Evolutionary conservation across 2,888 invertebrate species (phyloP), one percentile per base, ranked within the genome.

Genomic region (Sesia apiformis): DNA sequence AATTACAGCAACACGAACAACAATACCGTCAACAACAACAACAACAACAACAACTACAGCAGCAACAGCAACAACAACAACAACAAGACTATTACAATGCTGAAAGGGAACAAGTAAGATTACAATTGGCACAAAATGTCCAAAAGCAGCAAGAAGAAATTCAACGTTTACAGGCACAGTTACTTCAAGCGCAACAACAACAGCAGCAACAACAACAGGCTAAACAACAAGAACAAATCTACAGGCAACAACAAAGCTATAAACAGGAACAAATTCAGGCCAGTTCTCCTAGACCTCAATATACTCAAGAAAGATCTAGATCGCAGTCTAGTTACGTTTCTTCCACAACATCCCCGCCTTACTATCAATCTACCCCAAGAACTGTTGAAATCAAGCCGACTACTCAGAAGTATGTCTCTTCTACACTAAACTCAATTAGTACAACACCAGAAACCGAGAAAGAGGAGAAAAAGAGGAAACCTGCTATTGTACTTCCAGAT

Each of bases 401-500:
- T 0, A 88, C 91, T 3, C 89, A 90, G 43, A 83, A 90, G 51
- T 89, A 90, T 55, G 74, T 77, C 3, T 85, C 90, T 0, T 84
- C 91, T 1, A 84, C 90, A 1, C 72, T 83, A 0, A 90, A 90
- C 55, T 86, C 90, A 2, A 81, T 90, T 52, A 90, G 79, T 58
- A 72, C 83, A 46, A 81, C 84, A 55, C 72, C 85, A 40, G 82
- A 84, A 62, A 74, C 84, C 55, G 69, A 80, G 40, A 90, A 90
- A 57, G 90, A 91, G 54, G 90, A 90, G 55, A 91, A 91, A 65
- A 92, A 92, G 64, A 90, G 90, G 53, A 91, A 90, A 69, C 86
- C 90, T 46, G 53, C 77, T 3, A 75, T 91, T 57, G 91, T 92
- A 62, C 82, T 97, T 50, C 97, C 97, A 6, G 96, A 96, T 67